Evolutionary conservation across 2,888 invertebrate genomes (phyloP).

Genomic region (Acrobasis suavella): DNA sequence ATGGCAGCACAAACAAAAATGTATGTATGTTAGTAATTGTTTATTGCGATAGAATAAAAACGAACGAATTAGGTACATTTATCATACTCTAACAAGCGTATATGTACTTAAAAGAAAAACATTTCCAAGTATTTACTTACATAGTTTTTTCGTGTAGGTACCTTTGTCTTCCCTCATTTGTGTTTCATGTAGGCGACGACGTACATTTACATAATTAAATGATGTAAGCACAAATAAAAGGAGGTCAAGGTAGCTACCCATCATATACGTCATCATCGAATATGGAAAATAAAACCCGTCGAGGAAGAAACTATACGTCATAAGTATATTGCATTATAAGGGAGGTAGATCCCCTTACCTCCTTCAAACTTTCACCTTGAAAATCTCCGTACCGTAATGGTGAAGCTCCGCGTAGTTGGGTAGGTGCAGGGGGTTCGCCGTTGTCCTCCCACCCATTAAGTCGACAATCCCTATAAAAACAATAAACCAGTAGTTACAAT

Average conservation of each 20-base stretch:
- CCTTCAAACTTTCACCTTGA: neutral
- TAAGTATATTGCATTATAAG: neutral
- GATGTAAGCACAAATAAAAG: conserved; percentile 47
- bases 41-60: no score
- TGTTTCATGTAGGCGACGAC: conserved; percentile 48
- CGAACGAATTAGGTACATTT: no score
- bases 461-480: no score
- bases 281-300: conserved; percentile 11
- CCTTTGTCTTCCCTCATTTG: conserved; percentile 36
- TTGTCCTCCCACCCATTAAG: no score
- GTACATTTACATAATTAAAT: conserved; percentile 56
- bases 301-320: neutral
- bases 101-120: neutral
- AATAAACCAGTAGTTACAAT: no score
- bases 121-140: neutral
- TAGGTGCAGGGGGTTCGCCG: no score
- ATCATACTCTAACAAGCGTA: no score
- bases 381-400: no score
- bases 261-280: conserved; percentile 26
- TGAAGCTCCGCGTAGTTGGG: no score
- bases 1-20: no score
- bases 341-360: no score
- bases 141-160: neutral
- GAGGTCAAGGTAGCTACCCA: conserved; percentile 59
- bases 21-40: no score